phyloP scores from a whole-genome alignment of 2,888 invertebrate genomes.

The Oscheius sp. region DNA sequence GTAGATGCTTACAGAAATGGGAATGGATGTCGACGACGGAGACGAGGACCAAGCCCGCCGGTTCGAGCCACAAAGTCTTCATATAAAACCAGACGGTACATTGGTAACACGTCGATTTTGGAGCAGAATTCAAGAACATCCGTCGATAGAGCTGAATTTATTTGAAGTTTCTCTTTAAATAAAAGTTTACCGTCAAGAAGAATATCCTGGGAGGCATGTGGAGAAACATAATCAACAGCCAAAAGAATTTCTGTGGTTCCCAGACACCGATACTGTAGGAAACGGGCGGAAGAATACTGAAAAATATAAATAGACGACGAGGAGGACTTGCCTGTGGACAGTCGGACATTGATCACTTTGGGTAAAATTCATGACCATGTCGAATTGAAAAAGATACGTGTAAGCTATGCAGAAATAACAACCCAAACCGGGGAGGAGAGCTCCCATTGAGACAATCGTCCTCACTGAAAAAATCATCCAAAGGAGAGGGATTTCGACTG shows the following conservation, averaged over 20 bases:
- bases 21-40: conserved; percentile 70
- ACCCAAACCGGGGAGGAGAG: conserved; percentile 69
- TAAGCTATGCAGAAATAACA: conserved; percentile 70
- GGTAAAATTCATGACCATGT: conserved; percentile 66
- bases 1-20: conserved; percentile 66
- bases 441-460: conserved; percentile 59
- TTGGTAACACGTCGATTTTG: conserved; percentile 46
- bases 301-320: neutral
- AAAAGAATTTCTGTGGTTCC: conserved; percentile 69
- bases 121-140: conserved; percentile 50
- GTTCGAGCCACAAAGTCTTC: conserved; percentile 55
- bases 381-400: conserved; percentile 69
- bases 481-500: neutral
- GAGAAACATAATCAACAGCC: conserved; percentile 68
- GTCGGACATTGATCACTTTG: conserved; percentile 64
- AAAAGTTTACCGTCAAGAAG: conserved; percentile 56
- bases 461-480: conserved; percentile 40
- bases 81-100: conserved; percentile 44
- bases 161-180: neutral
- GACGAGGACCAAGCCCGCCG: conserved; percentile 59
- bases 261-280: conserved; percentile 71
- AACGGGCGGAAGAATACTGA: conserved; percentile 68
- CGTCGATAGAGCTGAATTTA: conserved; percentile 55
- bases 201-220: conserved; percentile 68
- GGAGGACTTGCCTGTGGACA: conserved; percentile 57